Percentiles rank a stretch among this genome's conserved stretches.
Conservation (phyloP, 2,113 vertebrate genomes). For the Stercorarius parasiticus region DNA sequence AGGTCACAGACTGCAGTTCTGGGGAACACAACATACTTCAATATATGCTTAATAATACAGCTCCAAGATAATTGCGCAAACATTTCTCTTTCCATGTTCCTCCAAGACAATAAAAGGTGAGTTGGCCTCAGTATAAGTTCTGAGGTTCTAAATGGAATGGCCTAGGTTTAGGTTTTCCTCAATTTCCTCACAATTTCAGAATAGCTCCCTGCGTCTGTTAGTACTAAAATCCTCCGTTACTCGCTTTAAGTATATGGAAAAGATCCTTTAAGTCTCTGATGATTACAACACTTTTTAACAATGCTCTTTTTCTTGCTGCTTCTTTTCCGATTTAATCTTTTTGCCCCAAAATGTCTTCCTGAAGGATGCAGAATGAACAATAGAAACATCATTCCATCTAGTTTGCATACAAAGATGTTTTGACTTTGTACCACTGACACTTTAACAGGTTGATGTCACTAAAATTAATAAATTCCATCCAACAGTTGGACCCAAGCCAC, state of each 20-base stretch:
- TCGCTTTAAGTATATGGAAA: neutral
- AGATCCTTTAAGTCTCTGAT: neutral
- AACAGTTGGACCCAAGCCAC: constrained; percentile 22
- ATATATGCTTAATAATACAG: neutral
- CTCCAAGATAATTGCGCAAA: neutral
- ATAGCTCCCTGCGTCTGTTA: neutral
- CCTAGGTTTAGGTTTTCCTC: neutral
- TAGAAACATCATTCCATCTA: neutral
- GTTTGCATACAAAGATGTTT: neutral
- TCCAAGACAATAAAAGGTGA: neutral
- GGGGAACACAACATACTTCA: neutral
- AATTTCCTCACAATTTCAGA: too few relatives aligned
- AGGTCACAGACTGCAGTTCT: neutral
- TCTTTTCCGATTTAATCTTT: neutral
- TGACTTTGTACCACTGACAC: constrained; percentile 24
- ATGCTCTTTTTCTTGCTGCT: neutral
- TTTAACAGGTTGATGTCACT: constrained; percentile 30
- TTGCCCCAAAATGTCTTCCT: neutral
- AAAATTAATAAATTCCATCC: constrained; percentile 23
- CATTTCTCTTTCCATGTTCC: neutral
- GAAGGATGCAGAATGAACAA: neutral
- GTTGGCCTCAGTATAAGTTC: neutral
- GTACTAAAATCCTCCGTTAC: neutral
- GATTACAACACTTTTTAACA: neutral
- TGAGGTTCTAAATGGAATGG: neutral